Base-by-base conservation (phyloP, 1,140 invertebrate genomes). In the Platorchestia sp. region DNA sequence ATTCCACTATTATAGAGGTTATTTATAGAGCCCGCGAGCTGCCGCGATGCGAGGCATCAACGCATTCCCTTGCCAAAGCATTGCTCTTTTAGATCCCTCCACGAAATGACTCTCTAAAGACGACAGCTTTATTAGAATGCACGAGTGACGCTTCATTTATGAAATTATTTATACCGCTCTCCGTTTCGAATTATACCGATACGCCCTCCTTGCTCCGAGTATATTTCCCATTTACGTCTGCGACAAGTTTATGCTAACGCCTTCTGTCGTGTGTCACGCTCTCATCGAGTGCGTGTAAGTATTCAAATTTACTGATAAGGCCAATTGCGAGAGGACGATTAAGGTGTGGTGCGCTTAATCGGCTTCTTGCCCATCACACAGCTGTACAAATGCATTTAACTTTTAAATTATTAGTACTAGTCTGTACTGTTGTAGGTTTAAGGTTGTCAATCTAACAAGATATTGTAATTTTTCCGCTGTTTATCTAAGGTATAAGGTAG, bases 1-100 rank as follows among this genome's bases (percentile, higher is more conserved):
- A 93, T 93, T 93, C 91, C 91, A 93, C 91, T 93, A 93, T 93
- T 93, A 93, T 93, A 93, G 91, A 93, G 91, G 43, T 93, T 93
- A 93, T 93, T 93, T 93, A 93, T 93, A 93, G 91, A 93, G 91
- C 7, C 45, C 45, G 91, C 91, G 91, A 93, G 91, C 91, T 45
- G 91, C 91, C 91, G 91, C 91, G 91, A 93, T 47, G 91, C 45
- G 91, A 93, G 45, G 91, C 91, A 93, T 93, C 91, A 93, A 93
- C 36, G 91, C 45, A 93, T 45, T 10, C 91, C 91, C 45, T 45
- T 93, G 91, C 36, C 91, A 45, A 93, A 93, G 91, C 91, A 93
- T 93, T 93, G 91, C 91, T 45, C 91, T 44, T 93, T 93, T 93
- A 45, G 44, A 36, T 93, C 22, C 43, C 91, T 45, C 44, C 91